Evolutionary conservation across 2,113 vertebrate species (phyloP), one percentile per base, ranked within the genome.

Genomic region (Hylia prasina): DNA sequence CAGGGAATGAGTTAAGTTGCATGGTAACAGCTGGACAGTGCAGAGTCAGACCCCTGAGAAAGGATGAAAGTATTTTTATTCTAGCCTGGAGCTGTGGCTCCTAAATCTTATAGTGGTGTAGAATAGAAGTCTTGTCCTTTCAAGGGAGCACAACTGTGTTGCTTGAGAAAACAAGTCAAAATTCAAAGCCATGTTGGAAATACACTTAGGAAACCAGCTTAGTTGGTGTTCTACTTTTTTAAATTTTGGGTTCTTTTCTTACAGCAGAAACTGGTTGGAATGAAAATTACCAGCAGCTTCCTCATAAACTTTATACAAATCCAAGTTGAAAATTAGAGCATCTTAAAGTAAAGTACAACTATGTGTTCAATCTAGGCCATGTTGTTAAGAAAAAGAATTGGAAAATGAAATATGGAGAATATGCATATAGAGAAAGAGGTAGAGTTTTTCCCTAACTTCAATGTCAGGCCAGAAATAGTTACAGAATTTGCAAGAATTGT

Each of bases 141-240:
- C 58, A 87, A 61, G 71, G 71, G 75, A 64, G 19, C 37, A 45
- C 4, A 10, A 72, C 30, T 71, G 16, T 68, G 53, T 66, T 85
- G 33, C 87, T 88, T 96, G 51, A 73, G 89, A 96, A 96, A 90
- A 33, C 47, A 95, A 96, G 45, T 58, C 40, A 79, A 87, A 97
- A 82, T 72, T 91, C 50, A 86, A 40, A 71, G 5, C 23, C 70
- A 39, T 45, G 31, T 39, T 78, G 31, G 42, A 77, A 45, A 75
- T 84, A 2, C 53, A n/a, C 35, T 71, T 86, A 63, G 76, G 69
- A 75, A 76, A 82, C 31, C 28, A 56, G 27, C 6, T 65, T 85
- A 35, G 9, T 51, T 88, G 64, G 31, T 85, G 15, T 61, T 92
- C 39, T 28, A 5, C 39, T 44, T 57, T 54, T 77, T 73, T 63